Evolutionary conservation across 2,797 vertebrate species (phyloP).

Genomic region (Cossypha dichroa): DNA sequence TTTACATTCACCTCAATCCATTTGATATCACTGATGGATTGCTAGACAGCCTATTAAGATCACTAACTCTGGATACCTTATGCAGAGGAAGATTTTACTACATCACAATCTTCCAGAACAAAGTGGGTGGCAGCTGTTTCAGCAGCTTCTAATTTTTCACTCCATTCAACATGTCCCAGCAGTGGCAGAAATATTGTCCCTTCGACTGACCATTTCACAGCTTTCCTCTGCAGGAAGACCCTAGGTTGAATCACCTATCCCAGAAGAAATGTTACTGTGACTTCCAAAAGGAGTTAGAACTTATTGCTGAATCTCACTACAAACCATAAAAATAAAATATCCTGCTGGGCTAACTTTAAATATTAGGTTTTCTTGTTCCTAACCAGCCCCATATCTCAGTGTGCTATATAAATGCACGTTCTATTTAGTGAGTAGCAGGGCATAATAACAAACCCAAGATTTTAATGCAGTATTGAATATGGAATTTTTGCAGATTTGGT

Average conservation of each 20-base stretch:
- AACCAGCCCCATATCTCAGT: background rate
- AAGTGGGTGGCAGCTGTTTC: conserved; percentile 7
- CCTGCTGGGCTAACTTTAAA: background rate
- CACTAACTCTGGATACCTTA: background rate
- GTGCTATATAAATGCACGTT: background rate
- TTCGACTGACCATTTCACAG: background rate
- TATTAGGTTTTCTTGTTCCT: background rate
- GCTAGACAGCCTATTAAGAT: background rate
- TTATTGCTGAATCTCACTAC: background rate
- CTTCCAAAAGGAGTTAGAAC: background rate
- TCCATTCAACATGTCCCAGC: background rate
- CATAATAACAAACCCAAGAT: background rate
- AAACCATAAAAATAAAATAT: background rate
- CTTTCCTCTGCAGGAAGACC: background rate
- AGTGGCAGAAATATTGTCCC: background rate
- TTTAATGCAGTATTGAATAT: background rate
- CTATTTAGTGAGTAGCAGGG: background rate
- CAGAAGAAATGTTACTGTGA: background rate
- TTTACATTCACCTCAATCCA: background rate
- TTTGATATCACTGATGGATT: background rate
- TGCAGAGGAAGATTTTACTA: background rate
- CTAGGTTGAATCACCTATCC: background rate
- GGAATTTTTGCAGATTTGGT: background rate
- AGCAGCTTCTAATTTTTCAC: conserved; percentile 43
- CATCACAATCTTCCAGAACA: background rate